phyloP scores from a whole-genome alignment of 2,113 vertebrate species.

The Dicaeum eximium region DNA sequence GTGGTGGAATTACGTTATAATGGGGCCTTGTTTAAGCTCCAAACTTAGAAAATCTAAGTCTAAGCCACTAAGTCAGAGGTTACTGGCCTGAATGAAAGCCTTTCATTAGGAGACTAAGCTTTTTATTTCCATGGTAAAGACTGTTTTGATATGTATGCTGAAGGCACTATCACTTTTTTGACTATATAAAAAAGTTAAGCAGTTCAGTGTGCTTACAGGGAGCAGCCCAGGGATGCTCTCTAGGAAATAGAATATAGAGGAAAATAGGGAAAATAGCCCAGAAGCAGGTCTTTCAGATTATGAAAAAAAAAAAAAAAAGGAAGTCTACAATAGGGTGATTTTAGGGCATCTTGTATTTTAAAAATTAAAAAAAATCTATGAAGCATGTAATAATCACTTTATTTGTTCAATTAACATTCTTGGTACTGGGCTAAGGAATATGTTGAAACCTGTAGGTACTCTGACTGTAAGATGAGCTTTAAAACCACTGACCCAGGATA shows the following conservation, averaged over 20 bases:
- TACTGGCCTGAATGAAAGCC: not conserved
- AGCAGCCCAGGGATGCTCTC: not conserved
- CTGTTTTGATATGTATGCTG: not conserved
- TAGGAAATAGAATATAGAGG: not conserved
- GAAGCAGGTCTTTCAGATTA: not conserved
- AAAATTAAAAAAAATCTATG: not conserved
- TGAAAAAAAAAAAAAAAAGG: not conserved
- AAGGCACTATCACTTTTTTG: not conserved
- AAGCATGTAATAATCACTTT: not conserved
- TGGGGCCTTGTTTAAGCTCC: not conserved
- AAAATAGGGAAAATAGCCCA: not conserved
- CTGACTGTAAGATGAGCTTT: not conserved
- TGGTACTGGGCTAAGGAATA: not conserved
- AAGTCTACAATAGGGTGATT: not conserved
- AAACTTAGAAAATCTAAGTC: not conserved
- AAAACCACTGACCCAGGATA: not conserved
- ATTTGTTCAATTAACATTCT: conserved; percentile 19
- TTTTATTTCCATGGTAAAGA: not conserved
- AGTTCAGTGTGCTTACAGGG: not conserved
- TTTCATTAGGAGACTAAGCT: not conserved
- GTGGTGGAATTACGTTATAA: not conserved
- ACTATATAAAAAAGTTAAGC: not conserved
- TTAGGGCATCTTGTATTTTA: not conserved
- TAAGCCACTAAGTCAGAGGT: not conserved
- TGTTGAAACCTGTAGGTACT: not conserved